phyloP scores from a whole-genome alignment of 2,888 invertebrate species.

The Adineta ricciae region DNA sequence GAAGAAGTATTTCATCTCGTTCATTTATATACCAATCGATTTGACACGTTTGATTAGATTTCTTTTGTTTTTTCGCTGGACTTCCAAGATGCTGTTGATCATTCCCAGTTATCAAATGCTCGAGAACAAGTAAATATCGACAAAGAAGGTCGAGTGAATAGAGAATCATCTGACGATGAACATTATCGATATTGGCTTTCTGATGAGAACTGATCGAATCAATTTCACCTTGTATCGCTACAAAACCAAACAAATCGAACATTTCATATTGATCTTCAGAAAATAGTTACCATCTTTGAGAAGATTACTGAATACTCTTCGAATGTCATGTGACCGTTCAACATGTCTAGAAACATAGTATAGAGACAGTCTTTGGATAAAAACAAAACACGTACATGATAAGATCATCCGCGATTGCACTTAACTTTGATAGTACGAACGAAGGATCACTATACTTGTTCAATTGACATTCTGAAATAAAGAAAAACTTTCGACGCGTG shows the following conservation, averaged over 20 bases:
- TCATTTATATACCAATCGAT: not conserved
- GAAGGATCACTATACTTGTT: not conserved
- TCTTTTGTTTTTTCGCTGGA: not conserved
- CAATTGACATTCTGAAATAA: not conserved
- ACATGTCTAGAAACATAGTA: not conserved
- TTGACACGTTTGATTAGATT: not conserved
- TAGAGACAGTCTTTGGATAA: too few species aligned
- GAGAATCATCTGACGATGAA: not conserved
- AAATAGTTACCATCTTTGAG: not conserved
- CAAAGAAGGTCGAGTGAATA: conserved; percentile 1
- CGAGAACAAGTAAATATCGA: not conserved
- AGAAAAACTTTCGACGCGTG: not conserved
- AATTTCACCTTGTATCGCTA: not conserved
- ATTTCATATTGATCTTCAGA: not conserved
- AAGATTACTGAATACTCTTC: not conserved
- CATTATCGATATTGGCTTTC: not conserved
- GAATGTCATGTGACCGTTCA: not conserved
- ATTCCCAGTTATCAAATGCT: not conserved
- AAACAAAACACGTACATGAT: not conserved
- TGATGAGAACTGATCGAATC: not conserved
- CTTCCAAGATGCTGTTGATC: not conserved
- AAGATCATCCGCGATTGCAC: not conserved
- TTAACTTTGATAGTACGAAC: not conserved
- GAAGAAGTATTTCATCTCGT: not conserved
- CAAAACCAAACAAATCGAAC: too few species aligned